Evolutionary conservation across 2,888 invertebrate genomes (phyloP).

Genomic region (Drosophila cognata): DNA sequence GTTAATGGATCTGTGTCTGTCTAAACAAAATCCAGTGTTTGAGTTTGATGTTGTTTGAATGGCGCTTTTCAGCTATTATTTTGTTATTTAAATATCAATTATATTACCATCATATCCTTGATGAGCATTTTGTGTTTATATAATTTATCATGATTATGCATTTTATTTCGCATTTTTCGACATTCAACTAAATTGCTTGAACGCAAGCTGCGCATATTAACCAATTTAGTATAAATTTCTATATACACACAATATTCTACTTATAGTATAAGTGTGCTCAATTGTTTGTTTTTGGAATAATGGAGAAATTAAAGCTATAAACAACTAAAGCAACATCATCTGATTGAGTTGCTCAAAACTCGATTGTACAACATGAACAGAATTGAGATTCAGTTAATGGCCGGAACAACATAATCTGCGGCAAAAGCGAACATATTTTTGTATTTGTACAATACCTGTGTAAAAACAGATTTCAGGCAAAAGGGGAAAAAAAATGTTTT

Average conservation of each 20-base stretch:
- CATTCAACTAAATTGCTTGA: background rate
- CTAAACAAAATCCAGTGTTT: constrained; percentile 43
- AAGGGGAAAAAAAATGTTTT: constrained; percentile 6
- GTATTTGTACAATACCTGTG: constrained; percentile 4
- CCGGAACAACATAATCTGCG: background rate
- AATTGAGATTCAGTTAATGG: background rate
- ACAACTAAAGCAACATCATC: background rate
- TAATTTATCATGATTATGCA: constrained; percentile 26
- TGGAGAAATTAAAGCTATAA: background rate
- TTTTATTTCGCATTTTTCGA: constrained; percentile 1
- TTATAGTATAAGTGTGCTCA: background rate
- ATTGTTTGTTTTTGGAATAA: too few species aligned
- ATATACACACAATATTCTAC: background rate
- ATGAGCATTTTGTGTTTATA: constrained; percentile 36
- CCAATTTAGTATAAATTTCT: background rate
- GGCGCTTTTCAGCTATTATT: constrained; percentile 1
- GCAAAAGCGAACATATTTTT: background rate
- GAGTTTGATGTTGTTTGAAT: constrained; percentile 17
- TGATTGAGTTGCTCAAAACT: background rate
- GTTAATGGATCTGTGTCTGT: constrained; percentile 18
- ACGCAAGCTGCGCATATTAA: background rate
- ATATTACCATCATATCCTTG: constrained; percentile 2
- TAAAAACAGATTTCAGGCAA: constrained; percentile 5
- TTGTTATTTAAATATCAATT: constrained; percentile 22
- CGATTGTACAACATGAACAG: background rate